Percentiles rank a stretch among this genome's conserved stretches.
These are phyloP conservation scores for Aurelia coerulea DNA, from an alignment of 30 jellyfish, hydroid and myxozoan species.

Conservation along the genomic window DNA sequence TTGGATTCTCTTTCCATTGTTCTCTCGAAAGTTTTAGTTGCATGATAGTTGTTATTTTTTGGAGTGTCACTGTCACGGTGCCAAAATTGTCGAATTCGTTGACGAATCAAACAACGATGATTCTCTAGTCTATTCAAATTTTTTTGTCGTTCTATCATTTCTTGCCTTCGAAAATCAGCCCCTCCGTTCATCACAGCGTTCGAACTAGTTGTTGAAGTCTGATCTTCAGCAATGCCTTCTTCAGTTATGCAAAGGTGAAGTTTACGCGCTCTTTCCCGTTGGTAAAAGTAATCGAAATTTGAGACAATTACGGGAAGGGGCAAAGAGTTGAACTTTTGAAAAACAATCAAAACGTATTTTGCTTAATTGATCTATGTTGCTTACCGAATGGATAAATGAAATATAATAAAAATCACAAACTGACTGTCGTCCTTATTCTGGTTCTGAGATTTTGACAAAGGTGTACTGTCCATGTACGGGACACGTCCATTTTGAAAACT, in stretches of 20 bases:
- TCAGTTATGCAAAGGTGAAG: constrained; percentile 64
- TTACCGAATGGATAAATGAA: too few relatives aligned
- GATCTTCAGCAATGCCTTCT: not conserved
- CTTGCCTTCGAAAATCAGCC: constrained; percentile 41
- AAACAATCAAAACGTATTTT: too few relatives aligned
- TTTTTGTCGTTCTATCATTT: constrained; percentile 77
- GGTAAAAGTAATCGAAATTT: constrained; percentile 92
- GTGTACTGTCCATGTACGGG: too few relatives aligned
- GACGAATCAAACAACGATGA: constrained; percentile 43
- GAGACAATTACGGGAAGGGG: constrained; percentile 98
- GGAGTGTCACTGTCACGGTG: not conserved
- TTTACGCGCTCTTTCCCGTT: constrained; percentile 85
- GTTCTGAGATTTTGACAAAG: too few relatives aligned
- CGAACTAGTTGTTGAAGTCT: not conserved
- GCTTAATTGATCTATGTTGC: too few relatives aligned
- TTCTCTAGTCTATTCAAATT: constrained; percentile 67
- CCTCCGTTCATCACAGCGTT: constrained; percentile 2
- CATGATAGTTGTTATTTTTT: not conserved
- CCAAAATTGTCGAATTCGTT: constrained; percentile 20
- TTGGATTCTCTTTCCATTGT: constrained; percentile 59
- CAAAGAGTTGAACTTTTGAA: constrained; percentile 55
- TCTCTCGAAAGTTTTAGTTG: not conserved
- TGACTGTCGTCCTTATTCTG: too few relatives aligned
- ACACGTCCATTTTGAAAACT: too few relatives aligned
- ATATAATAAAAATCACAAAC: too few relatives aligned